These are phyloP conservation scores for Ochropacha duplaris DNA, from an alignment of 2,888 invertebrate species.

Conservation along the genomic window DNA sequence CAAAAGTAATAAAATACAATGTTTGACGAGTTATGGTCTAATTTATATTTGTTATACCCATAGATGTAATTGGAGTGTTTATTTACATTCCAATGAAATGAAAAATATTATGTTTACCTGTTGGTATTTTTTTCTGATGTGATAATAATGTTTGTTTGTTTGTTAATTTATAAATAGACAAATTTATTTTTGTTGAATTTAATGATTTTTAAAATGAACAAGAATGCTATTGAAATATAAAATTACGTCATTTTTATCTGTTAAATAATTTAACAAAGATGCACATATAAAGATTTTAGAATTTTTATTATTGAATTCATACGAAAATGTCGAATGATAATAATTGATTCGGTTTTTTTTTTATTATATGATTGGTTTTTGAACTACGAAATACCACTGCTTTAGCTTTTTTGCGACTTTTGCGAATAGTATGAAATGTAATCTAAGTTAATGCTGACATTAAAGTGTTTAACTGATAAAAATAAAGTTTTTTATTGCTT, in stretches of 20 bases:
- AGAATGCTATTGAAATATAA: conserved; percentile 16
- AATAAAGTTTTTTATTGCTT: no score
- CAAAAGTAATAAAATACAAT: no score
- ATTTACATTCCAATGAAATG: conserved; percentile 24
- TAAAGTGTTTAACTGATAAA: no score
- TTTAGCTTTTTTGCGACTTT: no score
- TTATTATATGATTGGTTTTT: no score
- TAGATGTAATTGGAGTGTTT: conserved; percentile 19
- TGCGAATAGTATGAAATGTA: no score
- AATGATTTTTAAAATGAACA: conserved; percentile 18
- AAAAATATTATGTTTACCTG: conserved; percentile 19
- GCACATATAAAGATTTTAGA: no score
- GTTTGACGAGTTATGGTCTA: background rate
- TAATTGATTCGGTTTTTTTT: no score
- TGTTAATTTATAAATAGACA: conserved; percentile 28
- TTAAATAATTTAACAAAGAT: conserved; percentile 7
- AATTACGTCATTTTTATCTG: background rate
- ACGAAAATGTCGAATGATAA: no score
- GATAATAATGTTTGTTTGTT: conserved; percentile 23
- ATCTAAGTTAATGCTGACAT: no score
- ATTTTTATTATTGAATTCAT: no score
- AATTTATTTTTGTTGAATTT: conserved; percentile 27
- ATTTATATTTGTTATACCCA: background rate
- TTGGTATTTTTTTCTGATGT: conserved; percentile 33
- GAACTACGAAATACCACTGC: no score